Evolutionary conservation across 2,888 invertebrate species (phyloP).

Genomic region (Caenorhabditis macrosperma): DNA sequence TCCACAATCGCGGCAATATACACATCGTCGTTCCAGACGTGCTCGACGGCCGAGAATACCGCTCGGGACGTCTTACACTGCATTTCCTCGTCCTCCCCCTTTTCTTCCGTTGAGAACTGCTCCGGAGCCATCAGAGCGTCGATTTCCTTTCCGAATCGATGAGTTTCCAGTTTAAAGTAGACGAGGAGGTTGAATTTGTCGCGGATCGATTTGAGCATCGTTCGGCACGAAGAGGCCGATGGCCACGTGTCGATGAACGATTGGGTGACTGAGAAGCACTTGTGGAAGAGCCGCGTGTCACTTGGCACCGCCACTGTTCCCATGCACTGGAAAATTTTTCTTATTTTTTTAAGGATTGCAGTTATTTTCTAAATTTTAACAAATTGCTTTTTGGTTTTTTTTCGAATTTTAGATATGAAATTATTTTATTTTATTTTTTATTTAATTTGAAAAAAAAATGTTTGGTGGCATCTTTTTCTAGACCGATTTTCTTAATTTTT

Average conservation of each 20-base stretch:
- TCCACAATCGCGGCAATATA: constrained; percentile 87
- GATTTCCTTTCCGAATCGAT: constrained; percentile 52
- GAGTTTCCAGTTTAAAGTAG: constrained; percentile 74
- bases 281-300: constrained; percentile 73
- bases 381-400: neutral
- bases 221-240: constrained; percentile 15
- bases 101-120: constrained; percentile 12
- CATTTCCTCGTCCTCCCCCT: constrained; percentile 4
- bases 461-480: too few species aligned
- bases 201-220: constrained; percentile 62
- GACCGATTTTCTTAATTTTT: neutral
- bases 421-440: too few species aligned
- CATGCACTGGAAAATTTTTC: constrained; percentile 61
- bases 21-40: constrained; percentile 86
- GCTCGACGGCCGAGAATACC: constrained; percentile 60
- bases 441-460: too few species aligned
- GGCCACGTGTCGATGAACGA: constrained; percentile 69
- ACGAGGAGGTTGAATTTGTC: constrained; percentile 75
- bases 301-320: constrained; percentile 69
- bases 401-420: neutral
- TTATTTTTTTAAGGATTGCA: neutral
- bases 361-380: neutral
- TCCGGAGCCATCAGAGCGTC: constrained; percentile 46
- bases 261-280: constrained; percentile 63
- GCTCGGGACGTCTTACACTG: constrained; percentile 23